Conservation (phyloP, 2,113 vertebrate species). For the Sminthopsis crassicaudata region DNA sequence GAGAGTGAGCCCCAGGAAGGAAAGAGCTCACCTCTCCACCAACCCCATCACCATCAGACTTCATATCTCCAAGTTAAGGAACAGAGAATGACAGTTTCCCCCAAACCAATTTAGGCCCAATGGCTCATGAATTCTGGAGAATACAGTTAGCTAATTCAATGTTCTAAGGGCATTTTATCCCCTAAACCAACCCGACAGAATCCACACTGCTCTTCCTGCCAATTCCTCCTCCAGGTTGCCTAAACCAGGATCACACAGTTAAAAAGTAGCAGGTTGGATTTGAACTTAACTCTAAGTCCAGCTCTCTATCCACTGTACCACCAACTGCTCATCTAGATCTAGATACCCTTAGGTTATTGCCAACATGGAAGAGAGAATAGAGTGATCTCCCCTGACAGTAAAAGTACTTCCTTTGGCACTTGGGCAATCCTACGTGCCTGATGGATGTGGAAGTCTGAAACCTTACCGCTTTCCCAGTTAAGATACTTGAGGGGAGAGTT, state of each 20-base stretch:
- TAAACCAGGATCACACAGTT: background rate
- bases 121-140: background rate
- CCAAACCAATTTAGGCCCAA: background rate
- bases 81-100: background rate
- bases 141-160: background rate
- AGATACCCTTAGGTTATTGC: background rate
- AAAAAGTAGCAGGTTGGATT: background rate
- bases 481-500: conserved; percentile 96
- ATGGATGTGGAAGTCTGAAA: background rate
- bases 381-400: background rate
- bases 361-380: background rate
- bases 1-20: background rate
- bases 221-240: background rate
- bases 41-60: background rate
- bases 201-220: background rate
- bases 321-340: background rate
- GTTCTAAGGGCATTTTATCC: background rate
- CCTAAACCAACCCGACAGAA: background rate
- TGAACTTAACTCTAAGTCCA: background rate
- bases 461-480: conserved; percentile 97
- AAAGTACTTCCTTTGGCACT: background rate
- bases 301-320: background rate
- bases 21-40: background rate
- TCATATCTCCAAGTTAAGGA: background rate
- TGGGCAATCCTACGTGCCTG: background rate